Evolutionary conservation across 2,888 invertebrate species (phyloP), one percentile per base, ranked within the genome.

Genomic region (Orchesella flavescens): DNA sequence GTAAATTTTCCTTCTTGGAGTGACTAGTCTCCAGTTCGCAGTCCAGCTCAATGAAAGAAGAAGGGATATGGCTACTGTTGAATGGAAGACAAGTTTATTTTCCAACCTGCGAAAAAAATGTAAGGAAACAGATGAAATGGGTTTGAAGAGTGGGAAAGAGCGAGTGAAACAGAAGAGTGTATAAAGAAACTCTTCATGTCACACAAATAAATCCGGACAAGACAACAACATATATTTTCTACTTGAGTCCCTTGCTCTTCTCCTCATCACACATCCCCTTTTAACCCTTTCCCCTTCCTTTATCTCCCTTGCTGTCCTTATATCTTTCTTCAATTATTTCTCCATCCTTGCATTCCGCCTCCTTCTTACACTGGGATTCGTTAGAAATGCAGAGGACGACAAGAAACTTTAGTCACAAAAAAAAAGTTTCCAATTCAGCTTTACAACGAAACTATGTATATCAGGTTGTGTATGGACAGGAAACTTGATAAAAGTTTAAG

Each of bases 171-270:
- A n/a, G 24, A 15, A 57, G n/a, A 19, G 4, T 13, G 49, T 23
- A 34, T 34, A 34, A 57, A 24, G 61, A 61, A 61, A 61, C 61
- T 61, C 61, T 23, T 75, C 81, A 69, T 69, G 69, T 75, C 76
- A 65, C 74, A 75, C 74, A 84, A 79, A 79, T 71, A 83, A 79
- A 79, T 84, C 78, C 57, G 66, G 79, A 74, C 69, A 77, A 74
- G 84, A 74, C 57, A 74, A 57, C 34, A 80, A 57, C 46, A 66
- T 72, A 69, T 34, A 12, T 63, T 65, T 21, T 73, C 66, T 53
- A 76, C 55, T 44, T 43, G 21, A 72, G 44, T 21, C 5, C 19
- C 17, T 69, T 53, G 10, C 59, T 24, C 57, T 7, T 19, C 57
- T 44, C 5, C 34, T 59, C 21, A 59, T 17, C 44, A 19, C 72